Evolutionary conservation across 92 coral and sea anemone genomes (phyloP), one percentile per base, ranked within the genome.

Genomic region (Hydrozoanthus gracilis): DNA sequence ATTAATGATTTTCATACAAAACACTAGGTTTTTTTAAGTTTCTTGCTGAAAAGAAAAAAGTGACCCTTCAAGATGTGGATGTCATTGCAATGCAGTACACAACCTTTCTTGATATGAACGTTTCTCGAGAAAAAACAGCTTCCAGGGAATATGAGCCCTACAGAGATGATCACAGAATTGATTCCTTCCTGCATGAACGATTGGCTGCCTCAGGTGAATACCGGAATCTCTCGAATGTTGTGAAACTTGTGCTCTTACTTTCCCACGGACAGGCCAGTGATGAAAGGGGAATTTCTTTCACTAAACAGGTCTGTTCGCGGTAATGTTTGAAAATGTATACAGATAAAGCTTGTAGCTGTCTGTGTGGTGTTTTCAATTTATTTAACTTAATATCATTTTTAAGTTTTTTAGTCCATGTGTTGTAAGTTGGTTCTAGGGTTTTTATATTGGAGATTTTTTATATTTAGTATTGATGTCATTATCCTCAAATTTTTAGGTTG

Each of bases 241-340:
- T 77, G 6, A 77, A 77, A 47, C 13, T 77, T 11, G 83, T 77
- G 60, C 83, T 77, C 12, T 20, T 77, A 44, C 51, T 77, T 13
- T 77, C 83, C 18, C 83, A 77, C 51, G 83, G 83, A 16, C 83
- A 77, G 55, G 83, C 83, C 20, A 6, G 61, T 46, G 83, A 46
- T 27, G 83, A 77, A 77, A 77, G 83, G 51, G 83, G 83, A 50
- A 46, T 77, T 49, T 77, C 83, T 44, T 58, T 77, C 44, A 77
- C 46, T 64, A 77, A 77, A 77, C 83, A 77, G 83, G 83, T 77
- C 60, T 15, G n/a, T n/a, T n/a, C n/a, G n/a, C n/a, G n/a, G n/a
- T n/a, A n/a, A n/a, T n/a, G n/a, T n/a, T n/a, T n/a, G n/a, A n/a
- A n/a, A n/a, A n/a, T n/a, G n/a, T n/a, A n/a, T n/a, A n/a, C n/a